Evolutionary conservation across 2,113 vertebrate genomes (phyloP).

Genomic region (Erythrocebus patas): DNA sequence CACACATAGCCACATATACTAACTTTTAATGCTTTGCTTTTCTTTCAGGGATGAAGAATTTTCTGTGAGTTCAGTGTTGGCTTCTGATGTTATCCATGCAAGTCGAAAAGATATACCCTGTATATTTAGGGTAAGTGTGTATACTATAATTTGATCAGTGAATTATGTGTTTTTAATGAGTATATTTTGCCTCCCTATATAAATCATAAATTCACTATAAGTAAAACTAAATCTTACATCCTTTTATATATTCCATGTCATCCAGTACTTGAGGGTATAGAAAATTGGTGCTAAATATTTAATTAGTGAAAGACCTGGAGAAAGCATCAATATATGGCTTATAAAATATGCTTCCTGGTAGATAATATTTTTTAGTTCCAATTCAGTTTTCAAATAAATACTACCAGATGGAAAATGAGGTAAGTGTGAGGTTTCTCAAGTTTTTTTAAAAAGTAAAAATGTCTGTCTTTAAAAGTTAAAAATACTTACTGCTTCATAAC

Average conservation of each 20-base stretch:
- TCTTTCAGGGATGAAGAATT: slow-evolving; percentile 96
- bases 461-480: slow-evolving; percentile 15
- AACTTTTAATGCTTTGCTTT: slow-evolving; percentile 63
- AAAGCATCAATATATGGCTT: neutral
- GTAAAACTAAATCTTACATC: neutral
- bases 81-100: slow-evolving; percentile 98
- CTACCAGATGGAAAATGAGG: neutral
- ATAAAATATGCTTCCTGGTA: slow-evolving; percentile 34
- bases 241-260: neutral
- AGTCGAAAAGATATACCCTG: slow-evolving; percentile 97
- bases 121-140: slow-evolving; percentile 94
- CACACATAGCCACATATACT: neutral
- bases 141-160: neutral
- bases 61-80: slow-evolving; percentile 97
- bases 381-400: slow-evolving; percentile 40
- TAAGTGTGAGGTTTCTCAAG: neutral
- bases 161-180: neutral
- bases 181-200: neutral
- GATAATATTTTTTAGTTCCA: neutral
- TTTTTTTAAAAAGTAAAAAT: neutral
- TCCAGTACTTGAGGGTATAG: neutral
- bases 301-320: neutral
- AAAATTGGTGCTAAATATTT: neutral
- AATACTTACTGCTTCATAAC: neutral
- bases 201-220: neutral